Evolutionary conservation across 2,113 vertebrate genomes (phyloP).

Genomic region (Callospermophilus lateralis): DNA sequence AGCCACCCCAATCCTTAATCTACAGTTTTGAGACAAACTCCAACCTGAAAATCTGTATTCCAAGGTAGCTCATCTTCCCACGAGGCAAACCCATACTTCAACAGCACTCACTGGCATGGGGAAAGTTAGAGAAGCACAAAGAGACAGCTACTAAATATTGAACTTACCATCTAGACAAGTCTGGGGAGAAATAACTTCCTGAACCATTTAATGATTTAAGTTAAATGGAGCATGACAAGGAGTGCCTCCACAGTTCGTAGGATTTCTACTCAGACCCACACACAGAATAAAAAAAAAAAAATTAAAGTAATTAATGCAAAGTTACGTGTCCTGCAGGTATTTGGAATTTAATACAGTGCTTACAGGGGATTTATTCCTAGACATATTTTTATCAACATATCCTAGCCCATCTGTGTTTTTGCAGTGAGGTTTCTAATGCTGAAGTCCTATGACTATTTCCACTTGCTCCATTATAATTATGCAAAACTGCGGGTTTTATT

Average conservation of each 20-base stretch:
- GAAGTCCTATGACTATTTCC: not conserved
- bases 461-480: slow-evolving; percentile 48
- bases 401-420: slow-evolving; percentile 29
- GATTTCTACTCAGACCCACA: slow-evolving; percentile 3
- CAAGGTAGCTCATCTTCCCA: not conserved
- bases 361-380: slow-evolving; percentile 33
- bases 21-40: not conserved
- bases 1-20: not conserved
- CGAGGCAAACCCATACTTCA: not conserved
- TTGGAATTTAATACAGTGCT: slow-evolving; percentile 15
- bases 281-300: not conserved
- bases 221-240: not conserved
- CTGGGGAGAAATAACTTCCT: slow-evolving; percentile 40
- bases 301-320: slow-evolving; percentile 52
- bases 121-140: not conserved
- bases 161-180: not conserved
- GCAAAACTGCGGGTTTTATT: slow-evolving; percentile 21
- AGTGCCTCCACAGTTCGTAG: not conserved
- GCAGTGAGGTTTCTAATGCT: not conserved
- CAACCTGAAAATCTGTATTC: not conserved
- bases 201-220: slow-evolving; percentile 43
- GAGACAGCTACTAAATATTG: not conserved
- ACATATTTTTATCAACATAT: not conserved
- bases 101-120: not conserved
- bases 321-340: slow-evolving; percentile 28